A percentile compares a stretch with the other conserved stretches of the same genome.
These are phyloP conservation scores for Gryllus longicercus DNA, from an alignment of 2,888 invertebrate species.

Conservation along the genomic window DNA sequence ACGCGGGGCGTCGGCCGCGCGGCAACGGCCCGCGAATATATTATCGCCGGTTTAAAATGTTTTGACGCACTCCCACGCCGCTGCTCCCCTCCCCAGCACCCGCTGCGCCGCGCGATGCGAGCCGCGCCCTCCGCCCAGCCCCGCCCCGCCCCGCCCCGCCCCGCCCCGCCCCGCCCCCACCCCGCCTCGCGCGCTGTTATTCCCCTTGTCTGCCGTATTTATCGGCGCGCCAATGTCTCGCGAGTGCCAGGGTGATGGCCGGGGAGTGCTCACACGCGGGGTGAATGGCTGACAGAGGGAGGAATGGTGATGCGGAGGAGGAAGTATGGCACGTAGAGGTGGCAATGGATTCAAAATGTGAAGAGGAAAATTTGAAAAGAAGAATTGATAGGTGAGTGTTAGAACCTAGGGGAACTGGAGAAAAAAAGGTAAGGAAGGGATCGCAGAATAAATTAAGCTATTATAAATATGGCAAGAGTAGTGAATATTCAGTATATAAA, in stretches of 20 bases:
- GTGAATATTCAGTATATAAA: too few relatives aligned
- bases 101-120: neutral
- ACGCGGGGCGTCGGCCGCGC: neutral
- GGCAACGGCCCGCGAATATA: neutral
- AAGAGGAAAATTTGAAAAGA: too few relatives aligned
- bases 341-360: too few relatives aligned
- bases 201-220: neutral
- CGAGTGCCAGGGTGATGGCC: neutral
- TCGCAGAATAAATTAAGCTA: too few relatives aligned
- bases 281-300: neutral
- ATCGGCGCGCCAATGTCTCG: conserved; percentile 2
- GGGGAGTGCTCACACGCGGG: neutral
- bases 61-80: neutral
- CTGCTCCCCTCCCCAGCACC: neutral
- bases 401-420: too few relatives aligned
- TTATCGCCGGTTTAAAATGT: neutral
- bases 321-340: too few relatives aligned
- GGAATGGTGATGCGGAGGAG: neutral
- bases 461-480: too few relatives aligned
- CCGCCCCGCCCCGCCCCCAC: neutral
- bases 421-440: too few relatives aligned
- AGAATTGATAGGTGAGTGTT: too few relatives aligned
- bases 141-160: neutral
- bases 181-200: neutral
- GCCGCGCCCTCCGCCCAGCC: neutral